Conservation (phyloP, 2,797 vertebrate genomes). For the Denticeps clupeoides region DNA sequence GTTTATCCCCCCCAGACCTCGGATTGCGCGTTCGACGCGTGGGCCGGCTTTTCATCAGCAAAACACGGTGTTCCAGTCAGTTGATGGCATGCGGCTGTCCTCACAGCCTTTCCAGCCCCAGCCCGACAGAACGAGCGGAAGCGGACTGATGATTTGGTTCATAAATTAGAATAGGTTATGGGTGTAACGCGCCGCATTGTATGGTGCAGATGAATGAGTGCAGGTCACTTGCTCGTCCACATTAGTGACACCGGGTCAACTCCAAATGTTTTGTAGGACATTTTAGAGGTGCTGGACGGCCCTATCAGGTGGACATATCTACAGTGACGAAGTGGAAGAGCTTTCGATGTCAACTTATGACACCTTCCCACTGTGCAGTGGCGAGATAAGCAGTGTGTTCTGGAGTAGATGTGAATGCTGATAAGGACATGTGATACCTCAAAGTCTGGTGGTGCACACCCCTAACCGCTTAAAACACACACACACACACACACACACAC, state of each 20-base stretch:
- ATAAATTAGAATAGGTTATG: neutral
- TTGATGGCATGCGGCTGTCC: constrained; percentile 34
- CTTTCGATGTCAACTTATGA: neutral
- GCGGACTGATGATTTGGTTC: neutral
- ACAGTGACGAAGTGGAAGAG: neutral
- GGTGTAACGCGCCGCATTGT: neutral
- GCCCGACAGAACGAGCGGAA: neutral
- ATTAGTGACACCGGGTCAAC: too few species aligned
- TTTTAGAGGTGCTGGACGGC: too few species aligned
- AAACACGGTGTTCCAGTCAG: constrained; percentile 46
- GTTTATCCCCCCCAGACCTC: too few species aligned
- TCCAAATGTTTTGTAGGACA: too few species aligned
- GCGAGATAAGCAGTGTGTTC: neutral
- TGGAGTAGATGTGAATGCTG: too few species aligned
- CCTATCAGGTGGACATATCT: neutral
- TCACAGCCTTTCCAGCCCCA: constrained; percentile 16
- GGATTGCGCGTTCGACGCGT: too few species aligned
- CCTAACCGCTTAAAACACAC: neutral
- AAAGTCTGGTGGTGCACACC: neutral
- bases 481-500: neutral
- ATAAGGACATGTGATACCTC: too few species aligned
- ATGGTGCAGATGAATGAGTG: neutral
- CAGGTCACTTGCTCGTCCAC: too few species aligned
- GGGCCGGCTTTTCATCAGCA: constrained; percentile 34
- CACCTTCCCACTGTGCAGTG: neutral